phyloP scores from a whole-genome alignment of 2,888 invertebrate species.

The Ceriagrion tenellum region DNA sequence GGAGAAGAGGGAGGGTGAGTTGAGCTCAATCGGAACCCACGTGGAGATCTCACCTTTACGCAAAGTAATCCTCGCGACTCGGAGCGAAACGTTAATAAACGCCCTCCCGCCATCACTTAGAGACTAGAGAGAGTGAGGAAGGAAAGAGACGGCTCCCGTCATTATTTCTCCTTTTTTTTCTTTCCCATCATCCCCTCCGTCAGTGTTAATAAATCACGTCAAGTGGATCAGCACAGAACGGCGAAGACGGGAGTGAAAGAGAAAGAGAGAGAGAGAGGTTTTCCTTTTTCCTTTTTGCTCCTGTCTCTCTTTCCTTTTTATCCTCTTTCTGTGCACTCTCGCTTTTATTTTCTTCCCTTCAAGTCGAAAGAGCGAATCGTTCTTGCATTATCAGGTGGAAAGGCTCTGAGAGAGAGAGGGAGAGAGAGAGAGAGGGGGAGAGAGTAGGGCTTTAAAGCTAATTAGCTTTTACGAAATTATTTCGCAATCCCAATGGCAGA shows the following conservation, averaged over 20 bases:
- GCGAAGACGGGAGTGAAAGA: no score
- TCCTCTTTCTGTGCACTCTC: neutral
- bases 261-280: neutral
- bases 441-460: neutral
- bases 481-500: neutral
- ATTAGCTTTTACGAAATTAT: conserved; percentile 11
- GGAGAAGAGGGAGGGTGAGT: no score
- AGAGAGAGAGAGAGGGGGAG: neutral
- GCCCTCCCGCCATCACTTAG: neutral
- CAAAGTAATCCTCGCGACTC: neutral
- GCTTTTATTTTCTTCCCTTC: neutral
- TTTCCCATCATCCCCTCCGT: neutral
- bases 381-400: neutral
- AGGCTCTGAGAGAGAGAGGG: neutral
- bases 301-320: neutral
- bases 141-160: neutral
- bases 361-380: neutral
- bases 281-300: no score
- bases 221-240: neutral
- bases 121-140: neutral
- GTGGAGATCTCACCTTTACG: no score
- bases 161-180: neutral
- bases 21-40: neutral
- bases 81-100: neutral
- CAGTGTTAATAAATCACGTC: conserved; percentile 10